Base-by-base conservation (phyloP, 2,113 vertebrate genomes). In the Serilophus lunatus region DNA sequence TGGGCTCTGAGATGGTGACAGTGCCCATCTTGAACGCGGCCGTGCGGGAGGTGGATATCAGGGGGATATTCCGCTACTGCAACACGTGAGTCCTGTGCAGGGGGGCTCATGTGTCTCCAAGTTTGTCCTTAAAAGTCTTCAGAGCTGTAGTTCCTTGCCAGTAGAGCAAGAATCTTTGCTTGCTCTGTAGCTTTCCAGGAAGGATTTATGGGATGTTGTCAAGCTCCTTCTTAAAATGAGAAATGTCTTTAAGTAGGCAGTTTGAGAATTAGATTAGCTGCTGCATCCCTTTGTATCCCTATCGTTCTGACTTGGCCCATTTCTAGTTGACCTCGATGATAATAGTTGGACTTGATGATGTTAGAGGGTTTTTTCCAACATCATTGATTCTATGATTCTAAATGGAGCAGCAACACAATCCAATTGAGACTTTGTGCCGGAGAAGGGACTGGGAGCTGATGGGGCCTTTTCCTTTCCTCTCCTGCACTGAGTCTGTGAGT, bases 21-120 rank as follows among this genome's bases (percentile, higher is more conserved):
- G 51, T 99, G 83, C 99, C 99, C 60, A 97, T 99, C 0, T 50
- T 99, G 74, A 98, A 98, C 0, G 99, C 99, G 0, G 98, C 99
- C 0, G 22, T 97, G 60, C 98, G 98, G 66, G 99, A 99, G 65
- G 98, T 99, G 89, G 99, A 99, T 69, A 99, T 99, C 98, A 98
- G 98, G 47, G 99, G 99, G 3, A 98, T 99, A 75, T 99, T 99
- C 96, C 98, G 99, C 96, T 99, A 99, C 96, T 98, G 99, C 96
- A 99, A 99, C 95, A 99, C 99, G 99, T 99, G 94, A 99, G 98
- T 98, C 75, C 76, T 3, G 1, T 23, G 51, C 22, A 18, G 40
- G 5, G 6, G 35, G 53, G 7, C 16, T 63, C 18, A 2, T 22
- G 19, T 22, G 13, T 17, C 49, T 86, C 63, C n/a, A 16, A 8